Percentiles rank a stretch among this genome's conserved stretches.
Conservation (phyloP, 2,888 invertebrate genomes). For the Lasioglossum calceatum region DNA sequence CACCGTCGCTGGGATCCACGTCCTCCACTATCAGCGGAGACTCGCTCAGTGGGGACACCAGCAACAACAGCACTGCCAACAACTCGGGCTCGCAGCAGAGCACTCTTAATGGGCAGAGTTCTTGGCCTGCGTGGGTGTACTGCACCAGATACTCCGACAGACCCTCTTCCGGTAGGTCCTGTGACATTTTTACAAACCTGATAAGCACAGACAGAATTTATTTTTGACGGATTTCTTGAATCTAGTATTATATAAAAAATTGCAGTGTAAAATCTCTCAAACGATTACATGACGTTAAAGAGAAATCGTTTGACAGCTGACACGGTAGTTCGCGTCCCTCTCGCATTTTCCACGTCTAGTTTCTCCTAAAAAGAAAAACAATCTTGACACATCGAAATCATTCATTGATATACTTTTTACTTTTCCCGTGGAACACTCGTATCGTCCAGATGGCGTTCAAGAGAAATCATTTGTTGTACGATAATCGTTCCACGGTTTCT, state of each 20-base stretch:
- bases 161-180: conserved; percentile 93
- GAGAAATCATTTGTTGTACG: background rate
- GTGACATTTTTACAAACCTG: background rate
- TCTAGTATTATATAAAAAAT: background rate
- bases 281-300: background rate
- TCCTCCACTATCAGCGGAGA: conserved; percentile 76
- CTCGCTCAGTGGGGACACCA: conserved; percentile 78
- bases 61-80: conserved; percentile 65
- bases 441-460: background rate
- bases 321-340: background rate
- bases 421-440: background rate
- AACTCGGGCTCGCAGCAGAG: conserved; percentile 69
- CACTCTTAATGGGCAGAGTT: conserved; percentile 81
- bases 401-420: background rate
- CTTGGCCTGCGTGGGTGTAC: conserved; percentile 99
- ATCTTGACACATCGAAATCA: background rate
- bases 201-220: too few relatives aligned
- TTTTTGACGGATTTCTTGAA: background rate
- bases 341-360: background rate
- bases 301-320: background rate
- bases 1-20: conserved; percentile 80
- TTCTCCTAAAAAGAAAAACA: background rate
- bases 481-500: background rate
- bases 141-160: conserved; percentile 98
- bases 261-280: background rate